Evolutionary conservation across 2,797 vertebrate species (phyloP), one percentile per base, ranked within the genome.

Genomic region (Steatocranus sp.): DNA sequence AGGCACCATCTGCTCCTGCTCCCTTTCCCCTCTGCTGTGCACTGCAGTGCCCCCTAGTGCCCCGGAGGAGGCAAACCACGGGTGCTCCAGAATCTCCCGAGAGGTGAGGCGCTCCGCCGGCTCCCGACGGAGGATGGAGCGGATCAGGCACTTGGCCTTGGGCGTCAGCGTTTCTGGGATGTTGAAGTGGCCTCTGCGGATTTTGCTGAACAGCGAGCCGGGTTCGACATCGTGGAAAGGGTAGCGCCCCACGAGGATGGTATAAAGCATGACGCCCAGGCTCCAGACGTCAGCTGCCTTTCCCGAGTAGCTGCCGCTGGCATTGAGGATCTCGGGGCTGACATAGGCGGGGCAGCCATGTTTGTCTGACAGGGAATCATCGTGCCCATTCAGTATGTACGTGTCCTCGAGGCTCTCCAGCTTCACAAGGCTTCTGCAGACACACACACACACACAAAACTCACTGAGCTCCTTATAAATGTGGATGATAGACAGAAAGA

Each of bases 271-370:
- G 92, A 99, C 98, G 18, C 99, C 99, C 92, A 99, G 96, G 92
- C 98, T 99, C 99, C 99, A 99, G 43, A 99, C 98, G 9, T 99
- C 99, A 4, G 99, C 99, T 2, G 99, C 99, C 92, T 99, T 99
- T 92, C 99, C 99, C 34, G 99, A 99, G 93, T 99, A 99, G 97
- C 98, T 99, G 96, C 99, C 98, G 14, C 93, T 97, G 93, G 98
- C 98, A 86, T 98, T 99, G 96, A 99, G 96, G 95, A 99, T 99
- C 96, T 99, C 99, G 1, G 99, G 99, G 93, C 99, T 99, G 90
- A 99, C 99, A 12, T 99, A 99, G 5, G 99, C 99, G 0, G 99
- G 99, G 93, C 99, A 99, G 94, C 99, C 99, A 9, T 99, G 98
- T 94, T 99, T 99, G 96, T 99, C 99, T 14, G 98, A 99, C 74